Conservation (phyloP, 2,797 vertebrate species). For the Pangasius macronema region DNA sequence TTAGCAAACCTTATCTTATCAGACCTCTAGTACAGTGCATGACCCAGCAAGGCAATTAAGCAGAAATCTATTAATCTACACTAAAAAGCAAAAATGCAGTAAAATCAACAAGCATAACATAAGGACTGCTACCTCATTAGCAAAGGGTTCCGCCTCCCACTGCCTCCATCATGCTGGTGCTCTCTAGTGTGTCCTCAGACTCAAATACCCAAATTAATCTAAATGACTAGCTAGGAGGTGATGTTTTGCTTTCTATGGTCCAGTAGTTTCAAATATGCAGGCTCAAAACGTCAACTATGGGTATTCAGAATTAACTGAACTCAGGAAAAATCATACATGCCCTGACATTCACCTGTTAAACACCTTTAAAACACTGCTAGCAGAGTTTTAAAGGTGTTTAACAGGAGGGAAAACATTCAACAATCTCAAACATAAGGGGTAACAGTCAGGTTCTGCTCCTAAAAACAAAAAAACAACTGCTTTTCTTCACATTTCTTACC, state of each 20-base stretch:
- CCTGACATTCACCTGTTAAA: too few relatives aligned
- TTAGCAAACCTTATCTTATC: conserved; percentile 24
- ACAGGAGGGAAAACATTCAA: not conserved
- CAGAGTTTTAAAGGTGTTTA: not conserved
- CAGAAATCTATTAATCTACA: conserved; percentile 51
- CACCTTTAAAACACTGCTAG: not conserved
- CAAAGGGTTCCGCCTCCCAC: conserved; percentile 52
- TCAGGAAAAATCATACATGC: not conserved
- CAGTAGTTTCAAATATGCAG: not conserved
- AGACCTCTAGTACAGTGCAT: conserved; percentile 42
- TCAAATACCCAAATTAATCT: conserved; percentile 11
- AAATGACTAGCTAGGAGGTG: not conserved
- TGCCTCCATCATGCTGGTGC: conserved; percentile 31
- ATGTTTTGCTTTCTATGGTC: not conserved
- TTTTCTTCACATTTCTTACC: not conserved
- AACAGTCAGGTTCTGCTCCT: not conserved
- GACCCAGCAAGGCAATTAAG: conserved; percentile 63
- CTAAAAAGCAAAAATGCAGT: conserved; percentile 58
- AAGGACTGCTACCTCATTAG: conserved; percentile 64
- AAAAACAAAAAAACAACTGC: not conserved
- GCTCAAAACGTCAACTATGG: not conserved
- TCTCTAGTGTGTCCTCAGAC: not conserved
- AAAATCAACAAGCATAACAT: conserved; percentile 67
- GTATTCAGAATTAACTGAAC: not conserved
- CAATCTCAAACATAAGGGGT: not conserved